Base-by-base conservation (phyloP, 2,113 vertebrate genomes). In the Labeo catla region DNA sequence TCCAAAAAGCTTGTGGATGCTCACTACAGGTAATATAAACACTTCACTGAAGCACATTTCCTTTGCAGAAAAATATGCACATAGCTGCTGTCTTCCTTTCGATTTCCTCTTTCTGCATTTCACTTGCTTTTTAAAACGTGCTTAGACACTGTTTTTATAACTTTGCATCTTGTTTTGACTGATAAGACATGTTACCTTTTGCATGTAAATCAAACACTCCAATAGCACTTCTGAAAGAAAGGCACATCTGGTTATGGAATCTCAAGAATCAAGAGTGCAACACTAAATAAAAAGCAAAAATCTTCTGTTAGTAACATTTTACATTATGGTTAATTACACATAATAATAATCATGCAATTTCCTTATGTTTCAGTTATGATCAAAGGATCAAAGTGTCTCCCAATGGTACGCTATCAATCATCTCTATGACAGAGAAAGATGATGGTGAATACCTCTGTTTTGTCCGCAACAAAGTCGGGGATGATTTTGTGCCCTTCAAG, bases 361-460 rank as follows among this genome's bases (percentile, higher is more conserved):
- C 78, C 76, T 21, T 88, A 19, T 90, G 61, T 88, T 87, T 78
- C 89, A 97, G 96, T 90, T 95, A 94, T 10, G 97, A 98, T 89
- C 87, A 93, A 68, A 93, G 97, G 76, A 95, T 97, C 85, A 95
- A 95, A 63, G 97, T 95, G 5, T 95, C 96, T 81, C 52, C 86
- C 87, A 99, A 99, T 0, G 97, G 98, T 16, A 96, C 96, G 0
- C 91, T 99, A 81, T 86, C 95, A 52, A 89, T 99, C n/a, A 91
- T 80, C 2, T 93, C 95, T 0, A 93, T 97, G 78, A 98, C 96
- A 0, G 95, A 98, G 39, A 93, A 94, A 86, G 98, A 99, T 74
- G 91, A 95, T 0, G 98, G 98, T 0, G 96, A 98, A 61, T 99
- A 98, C 89, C 84, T 99, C 47, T 99, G 98, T 21, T 93, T 97